These are phyloP conservation scores for Pachycephus smyrnensis DNA, from an alignment of 2,888 invertebrate genomes.

Conservation along the genomic window DNA sequence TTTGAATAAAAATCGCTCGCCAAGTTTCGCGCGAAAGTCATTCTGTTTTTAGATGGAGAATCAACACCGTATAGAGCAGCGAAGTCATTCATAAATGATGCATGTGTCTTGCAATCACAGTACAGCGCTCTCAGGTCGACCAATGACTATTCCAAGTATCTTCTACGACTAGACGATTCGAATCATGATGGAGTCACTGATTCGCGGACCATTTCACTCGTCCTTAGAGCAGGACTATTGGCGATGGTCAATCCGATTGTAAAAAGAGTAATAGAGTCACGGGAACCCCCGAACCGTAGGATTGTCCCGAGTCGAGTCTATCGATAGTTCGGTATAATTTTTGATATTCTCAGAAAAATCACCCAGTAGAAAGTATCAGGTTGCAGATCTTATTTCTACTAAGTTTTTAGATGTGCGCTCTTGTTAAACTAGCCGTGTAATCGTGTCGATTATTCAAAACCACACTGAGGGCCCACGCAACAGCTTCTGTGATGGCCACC, in stretches of 20 bases:
- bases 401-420: neutral
- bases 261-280: neutral
- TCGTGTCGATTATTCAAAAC: neutral
- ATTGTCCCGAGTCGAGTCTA: neutral
- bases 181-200: neutral
- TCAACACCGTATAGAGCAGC: neutral
- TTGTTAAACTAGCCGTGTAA: neutral
- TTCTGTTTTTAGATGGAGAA: neutral
- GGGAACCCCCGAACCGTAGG: neutral
- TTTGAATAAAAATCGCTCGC: too few relatives aligned
- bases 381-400: neutral
- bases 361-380: neutral
- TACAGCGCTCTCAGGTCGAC: neutral
- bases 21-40: neutral
- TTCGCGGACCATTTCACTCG: neutral
- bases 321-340: neutral
- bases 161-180: neutral
- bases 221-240: neutral
- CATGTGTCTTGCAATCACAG: neutral
- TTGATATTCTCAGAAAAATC: neutral
- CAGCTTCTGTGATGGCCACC: neutral
- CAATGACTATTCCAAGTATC: neutral
- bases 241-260: neutral
- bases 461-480: neutral
- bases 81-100: neutral